Conservation (phyloP, 2,888 invertebrate genomes). For the Xylophagus ater region DNA sequence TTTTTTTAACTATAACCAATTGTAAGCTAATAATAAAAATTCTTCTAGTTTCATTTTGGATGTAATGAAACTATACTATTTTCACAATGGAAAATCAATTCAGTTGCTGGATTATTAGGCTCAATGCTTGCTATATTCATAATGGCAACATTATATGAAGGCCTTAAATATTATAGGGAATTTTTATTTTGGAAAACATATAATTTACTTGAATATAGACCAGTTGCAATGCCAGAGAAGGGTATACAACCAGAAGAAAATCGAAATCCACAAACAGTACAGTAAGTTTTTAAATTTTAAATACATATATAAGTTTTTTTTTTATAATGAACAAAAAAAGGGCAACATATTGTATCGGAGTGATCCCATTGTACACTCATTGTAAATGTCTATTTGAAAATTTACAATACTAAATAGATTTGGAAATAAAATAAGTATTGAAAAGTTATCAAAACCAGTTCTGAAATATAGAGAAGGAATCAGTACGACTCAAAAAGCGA, state of each 20-base stretch:
- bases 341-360: no score
- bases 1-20: not conserved
- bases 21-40: not conserved
- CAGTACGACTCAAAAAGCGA: no score
- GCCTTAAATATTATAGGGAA: constrained; percentile 59
- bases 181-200: constrained; percentile 80
- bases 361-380: no score
- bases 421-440: not conserved
- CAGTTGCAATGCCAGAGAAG: constrained; percentile 68
- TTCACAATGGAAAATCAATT: constrained; percentile 66
- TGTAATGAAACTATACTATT: constrained; percentile 66
- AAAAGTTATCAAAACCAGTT: not conserved
- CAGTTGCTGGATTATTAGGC: constrained; percentile 66
- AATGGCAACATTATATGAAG: constrained; percentile 90
- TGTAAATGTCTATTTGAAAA: no score
- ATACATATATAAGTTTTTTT: constrained; percentile 17
- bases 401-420: not conserved
- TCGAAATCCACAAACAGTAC: constrained; percentile 56
- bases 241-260: constrained; percentile 46
- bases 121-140: constrained; percentile 88
- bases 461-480: not conserved
- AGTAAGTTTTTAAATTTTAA: constrained; percentile 47
- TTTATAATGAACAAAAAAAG: constrained; percentile 3
- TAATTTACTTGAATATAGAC: constrained; percentile 72
- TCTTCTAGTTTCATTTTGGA: constrained; percentile 67